Evolutionary conservation across 64 coral and sea anemone species (phyloP).

Genomic region (Pocillopora verrucosa): DNA sequence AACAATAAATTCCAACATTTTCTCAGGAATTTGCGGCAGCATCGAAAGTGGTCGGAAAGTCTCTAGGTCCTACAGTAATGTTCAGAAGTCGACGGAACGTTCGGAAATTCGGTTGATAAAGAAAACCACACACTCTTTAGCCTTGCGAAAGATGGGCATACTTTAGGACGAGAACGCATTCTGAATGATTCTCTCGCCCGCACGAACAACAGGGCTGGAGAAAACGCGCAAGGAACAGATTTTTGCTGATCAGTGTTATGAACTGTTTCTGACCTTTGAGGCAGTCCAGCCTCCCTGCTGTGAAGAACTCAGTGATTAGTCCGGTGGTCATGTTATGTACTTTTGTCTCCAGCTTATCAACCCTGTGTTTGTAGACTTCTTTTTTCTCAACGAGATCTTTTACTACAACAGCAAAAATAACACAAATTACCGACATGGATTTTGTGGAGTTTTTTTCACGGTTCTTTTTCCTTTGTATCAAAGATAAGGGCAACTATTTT

Average conservation of each 20-base stretch:
- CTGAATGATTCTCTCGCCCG: too few species aligned
- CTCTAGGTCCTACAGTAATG: too few species aligned
- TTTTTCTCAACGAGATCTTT: slow-evolving; percentile 88
- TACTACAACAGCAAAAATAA: slow-evolving; percentile 41
- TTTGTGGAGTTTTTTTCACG: not conserved
- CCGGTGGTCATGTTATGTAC: slow-evolving; percentile 72
- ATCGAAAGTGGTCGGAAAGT: too few species aligned
- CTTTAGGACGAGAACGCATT: too few species aligned
- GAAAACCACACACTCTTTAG: too few species aligned
- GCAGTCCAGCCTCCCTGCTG: slow-evolving; percentile 81
- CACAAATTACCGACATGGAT: not conserved
- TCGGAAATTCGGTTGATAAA: too few species aligned
- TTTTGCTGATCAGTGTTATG: not conserved
- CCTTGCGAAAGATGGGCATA: too few species aligned
- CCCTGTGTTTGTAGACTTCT: slow-evolving; percentile 86
- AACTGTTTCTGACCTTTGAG: slow-evolving; percentile 62
- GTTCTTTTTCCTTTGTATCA: not conserved
- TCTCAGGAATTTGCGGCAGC: too few species aligned
- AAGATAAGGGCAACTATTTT: too few species aligned
- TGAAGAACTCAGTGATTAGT: slow-evolving; percentile 63
- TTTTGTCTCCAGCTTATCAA: slow-evolving; percentile 86
- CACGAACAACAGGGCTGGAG: too few species aligned
- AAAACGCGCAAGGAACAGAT: not conserved
- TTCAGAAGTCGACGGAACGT: too few species aligned
- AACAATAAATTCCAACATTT: too few species aligned